Conservation (phyloP, 2,888 invertebrate species). For the Nebria brevicollis region DNA sequence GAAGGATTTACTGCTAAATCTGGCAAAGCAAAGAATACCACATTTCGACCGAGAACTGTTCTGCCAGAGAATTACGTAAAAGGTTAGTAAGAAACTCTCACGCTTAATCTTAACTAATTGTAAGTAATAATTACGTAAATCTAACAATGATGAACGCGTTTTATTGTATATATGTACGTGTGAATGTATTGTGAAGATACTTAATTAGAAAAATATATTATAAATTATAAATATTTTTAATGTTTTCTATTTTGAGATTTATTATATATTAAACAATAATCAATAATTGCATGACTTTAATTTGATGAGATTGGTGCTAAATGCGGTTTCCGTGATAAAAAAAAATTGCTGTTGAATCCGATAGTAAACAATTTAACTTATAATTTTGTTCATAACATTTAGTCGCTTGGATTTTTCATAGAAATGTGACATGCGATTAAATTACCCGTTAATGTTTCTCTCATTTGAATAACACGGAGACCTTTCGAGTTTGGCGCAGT, state of each 20-base stretch:
- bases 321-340: not conserved
- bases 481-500: not conserved
- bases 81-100: constrained; percentile 64
- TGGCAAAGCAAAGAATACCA: constrained; percentile 27
- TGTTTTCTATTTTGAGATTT: too few species aligned
- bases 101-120: too few species aligned
- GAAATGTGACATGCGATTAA: not conserved
- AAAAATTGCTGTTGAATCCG: not conserved
- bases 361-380: not conserved
- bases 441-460: not conserved
- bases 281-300: too few species aligned
- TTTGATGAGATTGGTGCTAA: too few species aligned
- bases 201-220: too few species aligned
- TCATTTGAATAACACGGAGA: constrained; percentile 1
- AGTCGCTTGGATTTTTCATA: not conserved
- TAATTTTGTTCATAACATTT: not conserved
- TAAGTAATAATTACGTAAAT: too few species aligned
- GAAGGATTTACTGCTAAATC: constrained; percentile 20
- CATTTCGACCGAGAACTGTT: constrained; percentile 70
- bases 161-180: too few species aligned
- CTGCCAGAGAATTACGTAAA: constrained; percentile 80
- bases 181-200: too few species aligned
- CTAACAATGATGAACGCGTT: too few species aligned
- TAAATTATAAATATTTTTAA: too few species aligned
- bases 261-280: too few species aligned